Evolutionary conservation across 2,797 vertebrate genomes (phyloP).

Genomic region (Nannoperca obscura): DNA sequence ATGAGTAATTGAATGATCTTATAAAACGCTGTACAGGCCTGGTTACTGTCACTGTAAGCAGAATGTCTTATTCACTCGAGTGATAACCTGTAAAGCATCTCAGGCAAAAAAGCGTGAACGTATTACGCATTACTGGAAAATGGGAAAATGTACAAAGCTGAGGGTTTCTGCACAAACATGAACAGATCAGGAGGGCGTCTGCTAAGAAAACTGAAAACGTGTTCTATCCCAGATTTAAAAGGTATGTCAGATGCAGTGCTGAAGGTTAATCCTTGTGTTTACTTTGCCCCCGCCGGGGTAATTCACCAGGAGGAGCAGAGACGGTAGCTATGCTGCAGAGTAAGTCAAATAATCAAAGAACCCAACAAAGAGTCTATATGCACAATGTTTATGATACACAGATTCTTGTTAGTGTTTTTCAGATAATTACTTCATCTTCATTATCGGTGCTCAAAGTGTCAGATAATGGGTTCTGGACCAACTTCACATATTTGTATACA

Average conservation of each 20-base stretch:
- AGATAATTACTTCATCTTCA: slow-evolving; percentile 28
- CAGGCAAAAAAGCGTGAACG: background rate
- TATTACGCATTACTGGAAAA: slow-evolving; percentile 1
- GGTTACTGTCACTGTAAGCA: slow-evolving; percentile 40
- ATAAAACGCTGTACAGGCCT: slow-evolving; percentile 54
- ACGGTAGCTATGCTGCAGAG: background rate
- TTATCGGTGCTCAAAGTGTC: slow-evolving; percentile 7
- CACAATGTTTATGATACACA: slow-evolving; percentile 30
- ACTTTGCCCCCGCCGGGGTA: slow-evolving; percentile 31
- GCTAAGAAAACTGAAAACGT: slow-evolving; percentile 4
- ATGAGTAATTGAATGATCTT: slow-evolving; percentile 41
- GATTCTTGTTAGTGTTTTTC: background rate
- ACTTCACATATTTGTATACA: background rate
- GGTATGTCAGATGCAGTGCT: slow-evolving; percentile 35
- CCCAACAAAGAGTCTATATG: slow-evolving; percentile 17
- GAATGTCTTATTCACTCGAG: slow-evolving; percentile 15
- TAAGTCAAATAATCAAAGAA: slow-evolving; percentile 14
- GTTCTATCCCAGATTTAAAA: slow-evolving; percentile 43
- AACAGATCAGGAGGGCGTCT: background rate
- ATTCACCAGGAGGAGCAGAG: slow-evolving; percentile 36
- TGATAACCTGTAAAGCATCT: slow-evolving; percentile 18
- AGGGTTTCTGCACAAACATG: slow-evolving; percentile 14
- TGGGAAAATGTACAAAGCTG: background rate
- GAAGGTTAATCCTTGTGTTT: slow-evolving; percentile 63
- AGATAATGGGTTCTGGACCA: background rate